A percentile compares a stretch with the other conserved stretches of the same genome.
Evolutionary conservation across 2,113 vertebrate species (phyloP).

Genomic region (Dromaius novaehollandiae): DNA sequence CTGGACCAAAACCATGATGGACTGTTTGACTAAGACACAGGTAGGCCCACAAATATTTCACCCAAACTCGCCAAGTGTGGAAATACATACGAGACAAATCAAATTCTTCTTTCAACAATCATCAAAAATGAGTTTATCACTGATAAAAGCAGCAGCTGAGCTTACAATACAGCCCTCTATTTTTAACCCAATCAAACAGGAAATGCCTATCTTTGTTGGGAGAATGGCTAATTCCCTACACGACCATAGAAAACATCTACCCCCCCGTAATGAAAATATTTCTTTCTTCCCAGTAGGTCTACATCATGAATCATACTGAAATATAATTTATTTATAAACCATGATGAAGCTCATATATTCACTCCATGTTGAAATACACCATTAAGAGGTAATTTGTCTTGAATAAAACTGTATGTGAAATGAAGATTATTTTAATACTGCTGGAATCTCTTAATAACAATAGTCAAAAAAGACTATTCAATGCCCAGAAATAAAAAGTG

Average conservation of each 20-base stretch:
- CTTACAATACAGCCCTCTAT: not conserved
- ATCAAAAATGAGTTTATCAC: not conserved
- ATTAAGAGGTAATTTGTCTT: not conserved
- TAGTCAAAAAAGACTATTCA: not conserved
- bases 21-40: not conserved
- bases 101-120: not conserved
- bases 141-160: not conserved
- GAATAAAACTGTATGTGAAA: not conserved
- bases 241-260: not conserved
- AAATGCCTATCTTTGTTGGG: fast-evolving
- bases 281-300: not conserved
- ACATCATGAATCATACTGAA: not conserved
- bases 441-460: not conserved
- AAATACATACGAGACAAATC: not conserved
- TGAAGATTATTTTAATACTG: not conserved
- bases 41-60: not conserved
- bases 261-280: not conserved
- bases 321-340: not conserved
- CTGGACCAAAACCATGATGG: not conserved
- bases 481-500: not conserved
- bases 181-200: not conserved
- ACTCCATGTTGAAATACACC: not conserved
- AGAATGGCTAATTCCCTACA: not conserved
- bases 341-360: not conserved
- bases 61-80: not conserved